Conservation (phyloP, 2,888 invertebrate species). For the Aradus depressus region DNA sequence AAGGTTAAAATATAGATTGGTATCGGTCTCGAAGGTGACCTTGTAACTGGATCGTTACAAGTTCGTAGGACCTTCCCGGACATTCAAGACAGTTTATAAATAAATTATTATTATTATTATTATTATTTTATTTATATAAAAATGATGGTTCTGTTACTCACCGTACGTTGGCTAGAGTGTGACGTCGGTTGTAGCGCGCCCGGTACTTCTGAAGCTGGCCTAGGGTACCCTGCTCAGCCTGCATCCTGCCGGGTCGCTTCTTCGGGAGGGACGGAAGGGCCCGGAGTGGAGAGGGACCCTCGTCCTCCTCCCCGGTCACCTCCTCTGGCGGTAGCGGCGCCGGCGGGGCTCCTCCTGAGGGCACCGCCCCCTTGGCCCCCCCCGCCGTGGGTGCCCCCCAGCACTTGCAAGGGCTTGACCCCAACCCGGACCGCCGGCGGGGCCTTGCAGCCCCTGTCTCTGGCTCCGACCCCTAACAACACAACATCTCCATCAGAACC, state of each 20-base stretch:
- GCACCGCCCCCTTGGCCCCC: slow-evolving; percentile 33
- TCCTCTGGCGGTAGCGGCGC: slow-evolving; percentile 1
- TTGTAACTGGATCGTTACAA: no score
- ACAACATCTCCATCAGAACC: background rate
- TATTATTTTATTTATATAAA: slow-evolving; percentile 5
- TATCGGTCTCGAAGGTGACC: no score
- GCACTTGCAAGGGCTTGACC: slow-evolving; percentile 39
- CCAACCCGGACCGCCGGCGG: slow-evolving; percentile 40
- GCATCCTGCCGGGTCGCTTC: slow-evolving; percentile 46
- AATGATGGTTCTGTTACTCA: slow-evolving; percentile 44
- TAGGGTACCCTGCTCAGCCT: slow-evolving; percentile 84
- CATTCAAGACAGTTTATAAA: background rate
- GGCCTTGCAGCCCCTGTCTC: slow-evolving; percentile 36
- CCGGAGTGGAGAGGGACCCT: slow-evolving; percentile 19
- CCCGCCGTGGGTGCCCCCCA: slow-evolving; percentile 40
- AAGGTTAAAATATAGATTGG: no score
- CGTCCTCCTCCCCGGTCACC: slow-evolving; percentile 24
- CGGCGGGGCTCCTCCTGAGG: slow-evolving; percentile 1
- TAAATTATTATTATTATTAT: background rate
- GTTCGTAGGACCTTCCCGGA: background rate
- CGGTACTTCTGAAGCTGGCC: slow-evolving; percentile 83
- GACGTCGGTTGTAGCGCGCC: slow-evolving; percentile 64
- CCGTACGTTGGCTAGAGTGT: slow-evolving; percentile 87
- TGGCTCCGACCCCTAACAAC: slow-evolving; percentile 20
- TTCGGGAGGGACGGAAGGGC: slow-evolving; percentile 20